A percentile compares a stretch with the other conserved stretches of the same genome.
Evolutionary conservation across 2,888 invertebrate genomes (phyloP).

Genomic region (Stenoptilia bipunctidactyla): DNA sequence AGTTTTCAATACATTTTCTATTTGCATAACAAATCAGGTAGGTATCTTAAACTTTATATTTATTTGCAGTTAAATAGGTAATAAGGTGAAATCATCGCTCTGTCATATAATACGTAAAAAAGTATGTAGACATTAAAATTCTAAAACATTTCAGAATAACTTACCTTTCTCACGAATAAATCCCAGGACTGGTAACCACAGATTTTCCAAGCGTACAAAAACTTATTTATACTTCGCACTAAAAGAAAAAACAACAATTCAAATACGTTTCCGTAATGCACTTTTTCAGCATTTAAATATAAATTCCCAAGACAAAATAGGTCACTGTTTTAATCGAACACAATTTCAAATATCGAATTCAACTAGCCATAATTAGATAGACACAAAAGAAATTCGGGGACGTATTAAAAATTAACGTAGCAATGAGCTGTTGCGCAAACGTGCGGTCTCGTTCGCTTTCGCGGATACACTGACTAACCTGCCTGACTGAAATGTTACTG

Average conservation of each 20-base stretch:
- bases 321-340: not conserved
- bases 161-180: constrained; percentile 44
- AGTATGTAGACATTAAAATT: too few relatives aligned
- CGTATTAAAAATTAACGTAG: constrained; percentile 55
- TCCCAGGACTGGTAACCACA: constrained; percentile 44
- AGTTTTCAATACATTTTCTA: too few relatives aligned
- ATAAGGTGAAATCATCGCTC: too few relatives aligned
- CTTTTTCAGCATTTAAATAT: constrained; percentile 6
- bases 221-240: constrained; percentile 31
- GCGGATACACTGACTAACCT: constrained; percentile 23
- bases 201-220: constrained; percentile 39
- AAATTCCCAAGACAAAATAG: not conserved
- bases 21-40: too few relatives aligned
- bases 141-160: constrained; percentile 13
- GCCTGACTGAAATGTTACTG: constrained; percentile 13
- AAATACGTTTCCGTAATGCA: not conserved
- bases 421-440: constrained; percentile 10
- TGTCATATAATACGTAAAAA: too few relatives aligned
- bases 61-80: too few relatives aligned
- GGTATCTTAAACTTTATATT: too few relatives aligned
- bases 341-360: constrained; percentile 20
- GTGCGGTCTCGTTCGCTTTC: constrained; percentile 16
- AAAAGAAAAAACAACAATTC: constrained; percentile 9
- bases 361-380: constrained; percentile 21
- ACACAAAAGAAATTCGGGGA: constrained; percentile 24